A percentile compares a stretch with the other conserved stretches of the same genome.
Evolutionary conservation across 2,113 vertebrate genomes (phyloP).

Genomic region (Lamprotornis superbus): DNA sequence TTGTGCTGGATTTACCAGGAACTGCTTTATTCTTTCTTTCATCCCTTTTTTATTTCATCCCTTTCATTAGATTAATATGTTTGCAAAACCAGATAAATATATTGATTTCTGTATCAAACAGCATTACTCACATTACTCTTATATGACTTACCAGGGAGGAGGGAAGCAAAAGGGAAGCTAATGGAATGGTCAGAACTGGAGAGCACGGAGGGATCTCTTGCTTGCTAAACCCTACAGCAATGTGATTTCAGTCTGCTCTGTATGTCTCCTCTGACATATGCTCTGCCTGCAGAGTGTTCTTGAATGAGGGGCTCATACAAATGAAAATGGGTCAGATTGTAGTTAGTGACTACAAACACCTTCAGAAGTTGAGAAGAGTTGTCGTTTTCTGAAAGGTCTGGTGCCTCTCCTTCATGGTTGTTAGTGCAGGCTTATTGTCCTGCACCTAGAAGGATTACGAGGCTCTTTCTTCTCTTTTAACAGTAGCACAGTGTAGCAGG

Average conservation of each 20-base stretch:
- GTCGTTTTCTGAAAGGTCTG: background rate
- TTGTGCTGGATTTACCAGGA: background rate
- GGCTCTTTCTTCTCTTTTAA: background rate
- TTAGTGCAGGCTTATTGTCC: background rate
- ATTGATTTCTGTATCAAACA: accelerated
- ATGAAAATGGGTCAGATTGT: background rate
- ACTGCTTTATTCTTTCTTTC: background rate
- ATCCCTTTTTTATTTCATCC: background rate
- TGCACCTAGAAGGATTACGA: background rate
- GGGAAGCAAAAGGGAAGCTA: background rate
- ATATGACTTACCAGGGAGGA: background rate
- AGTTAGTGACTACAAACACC: background rate
- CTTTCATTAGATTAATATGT: background rate
- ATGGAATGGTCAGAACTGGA: background rate
- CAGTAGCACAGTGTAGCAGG: background rate
- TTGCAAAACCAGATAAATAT: background rate
- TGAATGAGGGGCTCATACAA: background rate
- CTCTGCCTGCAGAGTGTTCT: background rate
- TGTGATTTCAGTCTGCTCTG: background rate
- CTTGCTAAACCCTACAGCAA: background rate
- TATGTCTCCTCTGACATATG: background rate
- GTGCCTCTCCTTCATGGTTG: background rate
- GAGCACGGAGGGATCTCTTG: background rate
- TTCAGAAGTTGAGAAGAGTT: background rate
- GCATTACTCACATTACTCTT: background rate